phyloP scores from a whole-genome alignment of 2,797 vertebrate genomes.

The Xerus rutilus region DNA sequence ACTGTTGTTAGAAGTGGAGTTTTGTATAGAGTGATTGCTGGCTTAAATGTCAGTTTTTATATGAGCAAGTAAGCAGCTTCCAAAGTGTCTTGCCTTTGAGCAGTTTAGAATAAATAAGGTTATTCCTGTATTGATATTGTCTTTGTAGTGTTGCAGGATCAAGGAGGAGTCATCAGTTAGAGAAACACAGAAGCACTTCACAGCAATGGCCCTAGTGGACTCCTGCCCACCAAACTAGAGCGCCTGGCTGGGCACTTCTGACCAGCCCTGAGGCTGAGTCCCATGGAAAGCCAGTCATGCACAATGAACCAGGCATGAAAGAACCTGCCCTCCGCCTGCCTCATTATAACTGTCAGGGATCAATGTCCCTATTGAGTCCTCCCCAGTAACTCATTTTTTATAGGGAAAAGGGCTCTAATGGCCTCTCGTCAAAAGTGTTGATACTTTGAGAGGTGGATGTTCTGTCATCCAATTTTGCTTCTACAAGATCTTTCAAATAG shows the following conservation, averaged over 20 bases:
- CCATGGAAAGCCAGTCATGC: background rate
- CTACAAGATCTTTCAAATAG: conserved; percentile 53
- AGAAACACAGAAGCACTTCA: background rate
- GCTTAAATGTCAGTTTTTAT: background rate
- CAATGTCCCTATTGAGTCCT: background rate
- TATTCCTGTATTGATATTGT: background rate
- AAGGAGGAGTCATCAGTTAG: background rate
- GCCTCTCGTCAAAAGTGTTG: conserved; percentile 28
- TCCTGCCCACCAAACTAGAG: background rate
- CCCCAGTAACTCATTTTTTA: conserved; percentile 49
- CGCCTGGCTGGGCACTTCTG: background rate
- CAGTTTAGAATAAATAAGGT: background rate
- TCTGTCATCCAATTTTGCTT: conserved; percentile 58
- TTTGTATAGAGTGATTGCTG: background rate
- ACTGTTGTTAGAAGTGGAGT: background rate
- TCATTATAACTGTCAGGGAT: background rate
- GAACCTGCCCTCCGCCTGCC: background rate
- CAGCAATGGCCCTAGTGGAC: background rate
- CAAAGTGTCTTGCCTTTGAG: background rate
- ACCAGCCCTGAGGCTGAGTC: background rate
- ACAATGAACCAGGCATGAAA: background rate
- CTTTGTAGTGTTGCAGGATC: background rate
- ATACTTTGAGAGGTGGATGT: background rate
- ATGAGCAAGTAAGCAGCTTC: background rate
- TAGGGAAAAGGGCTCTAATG: background rate